These are phyloP conservation scores for Arctia plantaginis DNA, from an alignment of 2,888 invertebrate genomes.

Conservation along the genomic window DNA sequence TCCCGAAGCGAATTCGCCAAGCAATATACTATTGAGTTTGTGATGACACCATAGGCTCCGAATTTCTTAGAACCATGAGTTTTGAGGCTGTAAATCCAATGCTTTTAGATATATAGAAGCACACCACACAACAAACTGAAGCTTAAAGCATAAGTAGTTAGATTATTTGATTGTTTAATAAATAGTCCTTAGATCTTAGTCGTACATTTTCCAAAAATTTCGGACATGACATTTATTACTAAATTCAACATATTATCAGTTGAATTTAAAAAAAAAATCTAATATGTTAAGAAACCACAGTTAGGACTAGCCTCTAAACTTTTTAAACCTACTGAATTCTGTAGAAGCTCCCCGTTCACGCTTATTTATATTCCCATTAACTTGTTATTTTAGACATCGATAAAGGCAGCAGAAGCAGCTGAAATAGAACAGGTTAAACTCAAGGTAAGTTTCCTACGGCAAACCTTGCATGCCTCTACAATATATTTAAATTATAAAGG, in stretches of 20 bases:
- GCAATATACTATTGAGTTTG: constrained; percentile 24
- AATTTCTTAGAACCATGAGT: constrained; percentile 27
- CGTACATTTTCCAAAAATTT: constrained; percentile 12
- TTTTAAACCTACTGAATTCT: constrained; percentile 19
- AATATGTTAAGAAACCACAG: constrained; percentile 1
- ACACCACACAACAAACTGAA: constrained; percentile 15
- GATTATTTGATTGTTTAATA: constrained; percentile 28
- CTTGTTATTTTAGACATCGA: constrained; percentile 78
- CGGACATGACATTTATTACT: neutral
- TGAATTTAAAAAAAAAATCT: constrained; percentile 27
- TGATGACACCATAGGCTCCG: constrained; percentile 22
- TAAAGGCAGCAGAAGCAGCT: constrained; percentile 73
- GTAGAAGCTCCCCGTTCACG: constrained; percentile 57
- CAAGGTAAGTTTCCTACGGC: constrained; percentile 72
- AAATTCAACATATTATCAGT: constrained; percentile 35
- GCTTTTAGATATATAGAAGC: constrained; percentile 37
- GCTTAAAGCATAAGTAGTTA: constrained; percentile 46
- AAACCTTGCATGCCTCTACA: constrained; percentile 49
- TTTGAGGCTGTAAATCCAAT: constrained; percentile 27
- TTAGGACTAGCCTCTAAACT: constrained; percentile 13
- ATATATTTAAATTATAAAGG: constrained; percentile 22
- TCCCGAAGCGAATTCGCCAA: constrained; percentile 30
- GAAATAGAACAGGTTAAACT: constrained; percentile 77
- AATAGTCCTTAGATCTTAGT: constrained; percentile 8
- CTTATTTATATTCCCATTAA: constrained; percentile 71